Evolutionary conservation across 2,797 vertebrate species (phyloP).

Genomic region (Momotus momota): DNA sequence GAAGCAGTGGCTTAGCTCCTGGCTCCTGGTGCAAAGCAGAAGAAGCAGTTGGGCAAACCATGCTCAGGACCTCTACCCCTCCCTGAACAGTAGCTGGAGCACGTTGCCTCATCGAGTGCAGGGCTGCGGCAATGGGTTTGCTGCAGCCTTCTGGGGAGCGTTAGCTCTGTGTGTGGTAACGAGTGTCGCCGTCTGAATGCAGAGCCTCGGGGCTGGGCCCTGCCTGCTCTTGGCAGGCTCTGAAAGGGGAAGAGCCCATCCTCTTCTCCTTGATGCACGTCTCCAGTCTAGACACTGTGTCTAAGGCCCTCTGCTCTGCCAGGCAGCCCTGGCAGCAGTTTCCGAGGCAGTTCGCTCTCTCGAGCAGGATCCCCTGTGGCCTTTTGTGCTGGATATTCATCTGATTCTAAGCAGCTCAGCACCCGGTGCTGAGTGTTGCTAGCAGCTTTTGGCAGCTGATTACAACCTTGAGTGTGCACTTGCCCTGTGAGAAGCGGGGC

Average conservation of each 20-base stretch:
- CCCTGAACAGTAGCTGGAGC: conserved; percentile 17
- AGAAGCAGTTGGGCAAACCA: not conserved
- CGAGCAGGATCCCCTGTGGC: not conserved
- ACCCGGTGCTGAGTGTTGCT: not conserved
- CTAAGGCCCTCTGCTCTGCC: not conserved
- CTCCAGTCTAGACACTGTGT: conserved; percentile 47
- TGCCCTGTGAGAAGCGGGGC: not conserved
- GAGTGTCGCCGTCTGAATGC: conserved; percentile 22
- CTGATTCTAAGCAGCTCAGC: not conserved
- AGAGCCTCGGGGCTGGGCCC: conserved; percentile 50
- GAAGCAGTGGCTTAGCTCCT: not conserved
- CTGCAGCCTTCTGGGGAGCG: conserved; percentile 33
- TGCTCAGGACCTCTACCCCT: not conserved
- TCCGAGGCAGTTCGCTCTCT: not conserved
- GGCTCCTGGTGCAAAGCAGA: not conserved
- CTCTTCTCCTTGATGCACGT: conserved; percentile 34
- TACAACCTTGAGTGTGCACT: not conserved
- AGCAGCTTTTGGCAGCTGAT: not conserved
- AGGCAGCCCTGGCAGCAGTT: not conserved
- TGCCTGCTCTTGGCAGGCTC: conserved; percentile 61
- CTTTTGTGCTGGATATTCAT: conserved; percentile 45
- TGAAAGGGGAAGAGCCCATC: conserved; percentile 52
- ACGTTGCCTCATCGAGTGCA: not conserved
- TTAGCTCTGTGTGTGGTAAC: conserved; percentile 51
- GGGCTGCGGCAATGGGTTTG: conserved; percentile 42